These are phyloP conservation scores for Idris sp. DNA, from an alignment of 1,140 invertebrate species.

Conservation along the genomic window DNA sequence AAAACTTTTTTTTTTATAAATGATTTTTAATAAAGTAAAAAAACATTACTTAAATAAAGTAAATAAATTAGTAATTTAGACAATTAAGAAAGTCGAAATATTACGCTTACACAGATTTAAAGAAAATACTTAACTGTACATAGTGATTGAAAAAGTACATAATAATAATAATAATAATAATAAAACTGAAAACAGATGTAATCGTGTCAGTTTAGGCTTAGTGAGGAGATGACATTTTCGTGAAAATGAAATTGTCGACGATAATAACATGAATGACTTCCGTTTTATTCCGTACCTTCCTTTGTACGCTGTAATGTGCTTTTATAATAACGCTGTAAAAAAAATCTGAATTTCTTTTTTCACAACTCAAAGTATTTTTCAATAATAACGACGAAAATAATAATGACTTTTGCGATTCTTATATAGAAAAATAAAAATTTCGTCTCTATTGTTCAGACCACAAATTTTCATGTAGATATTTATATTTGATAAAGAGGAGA, in stretches of 20 bases:
- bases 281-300: slow-evolving; percentile 41
- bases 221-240: slow-evolving; percentile 3
- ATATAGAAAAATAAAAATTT: slow-evolving; percentile 21
- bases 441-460: slow-evolving; percentile 7
- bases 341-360: slow-evolving; percentile 20
- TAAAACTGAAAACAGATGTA: slow-evolving; percentile 20
- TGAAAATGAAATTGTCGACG: slow-evolving; percentile 18
- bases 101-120: slow-evolving; percentile 73
- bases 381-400: slow-evolving; percentile 1
- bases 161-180: too few relatives aligned
- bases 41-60: too few relatives aligned
- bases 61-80: slow-evolving; percentile 40
- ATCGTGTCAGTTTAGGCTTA: slow-evolving; percentile 2
- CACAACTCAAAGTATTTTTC: slow-evolving; percentile 31
- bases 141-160: slow-evolving; percentile 25
- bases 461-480: neutral
- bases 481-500: slow-evolving; percentile 25
- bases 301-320: slow-evolving; percentile 70
- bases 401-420: slow-evolving; percentile 23
- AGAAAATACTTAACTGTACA: slow-evolving; percentile 53
- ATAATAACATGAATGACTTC: slow-evolving; percentile 13
- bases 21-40: too few relatives aligned
- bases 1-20: too few relatives aligned
- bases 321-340: slow-evolving; percentile 40
- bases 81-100: slow-evolving; percentile 68